Base-by-base conservation (phyloP, 1,140 invertebrate genomes). In the Drosophila athabasca region DNA sequence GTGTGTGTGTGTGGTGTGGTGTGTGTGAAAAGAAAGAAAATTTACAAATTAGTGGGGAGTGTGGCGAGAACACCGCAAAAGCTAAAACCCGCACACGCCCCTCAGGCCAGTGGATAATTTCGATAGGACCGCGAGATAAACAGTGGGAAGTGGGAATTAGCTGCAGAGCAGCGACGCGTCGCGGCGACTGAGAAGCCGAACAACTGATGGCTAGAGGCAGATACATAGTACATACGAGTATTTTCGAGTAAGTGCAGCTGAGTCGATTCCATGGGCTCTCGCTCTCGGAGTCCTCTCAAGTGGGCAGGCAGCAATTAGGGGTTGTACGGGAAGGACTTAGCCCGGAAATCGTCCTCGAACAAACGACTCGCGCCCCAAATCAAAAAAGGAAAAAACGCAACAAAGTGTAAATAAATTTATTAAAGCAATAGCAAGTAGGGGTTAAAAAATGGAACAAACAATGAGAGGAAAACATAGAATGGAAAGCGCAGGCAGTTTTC, bases 331-430 rank as follows among this genome's bases (percentile, higher is more conserved):
- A 22, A 67, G 39, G 61, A 49, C 60, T 48, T 13, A 49, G 57
- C 45, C 57, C 79, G 77, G 64, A 85, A 85, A 75, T 75, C 62
- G 68, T 74, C 73, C 68, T 85, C 52, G 57, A 78, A 65, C 68
- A 76, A 75, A 71, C 72, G 69, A 64, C 82, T 82, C 79, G 69
- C 83, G 82, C 82, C 82, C 82, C 82, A 87, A 82, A 87, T 85
- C 64, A 71, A 31, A 66, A 58, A 67, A 19, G 59, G 50, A 74
- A 55, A 65, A 74, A 84, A 82, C 59, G 78, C 82, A 87, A 76
- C 79, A 87, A 88, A 82, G 83, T 87, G 83, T 88, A 87, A 87
- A 82, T 87, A 88, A 87, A 82, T 79, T 68, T 78, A 87, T 87
- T 87, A 87, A 88, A 85, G 50, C 67, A 43, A 69, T 69, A 49